These are phyloP conservation scores for Aldrovandia affinis DNA, from an alignment of 2,797 vertebrate genomes.

Conservation along the genomic window DNA sequence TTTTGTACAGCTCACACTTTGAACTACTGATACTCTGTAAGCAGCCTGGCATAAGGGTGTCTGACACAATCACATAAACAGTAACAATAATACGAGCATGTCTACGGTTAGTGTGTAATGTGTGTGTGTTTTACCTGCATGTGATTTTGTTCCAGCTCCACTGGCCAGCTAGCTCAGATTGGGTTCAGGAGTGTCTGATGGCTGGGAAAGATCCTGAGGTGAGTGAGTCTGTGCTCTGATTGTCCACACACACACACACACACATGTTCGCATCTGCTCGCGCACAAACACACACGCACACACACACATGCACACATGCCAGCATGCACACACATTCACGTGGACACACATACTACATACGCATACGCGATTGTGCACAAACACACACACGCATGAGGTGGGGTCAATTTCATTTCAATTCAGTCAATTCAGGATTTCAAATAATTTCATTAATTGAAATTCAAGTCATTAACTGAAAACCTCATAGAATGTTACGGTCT, in stretches of 20 bases:
- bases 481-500: background rate
- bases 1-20: too few relatives aligned
- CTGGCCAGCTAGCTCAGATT: constrained; percentile 78
- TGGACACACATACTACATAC: constrained; percentile 31
- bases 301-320: constrained; percentile 28
- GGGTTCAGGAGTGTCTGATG: constrained; percentile 80
- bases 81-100: background rate
- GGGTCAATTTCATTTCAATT: background rate
- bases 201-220: constrained; percentile 81
- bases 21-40: too few relatives aligned
- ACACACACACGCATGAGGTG: too few relatives aligned
- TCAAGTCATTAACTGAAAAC: background rate
- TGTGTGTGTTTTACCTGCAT: background rate
- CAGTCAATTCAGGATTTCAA: background rate
- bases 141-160: constrained; percentile 62
- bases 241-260: background rate
- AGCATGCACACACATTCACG: constrained; percentile 35
- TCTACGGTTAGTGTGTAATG: constrained; percentile 20
- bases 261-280: too few relatives aligned
- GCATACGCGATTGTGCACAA: background rate
- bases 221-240: constrained; percentile 32
- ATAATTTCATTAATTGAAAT: background rate
- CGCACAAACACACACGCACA: constrained; percentile 30
- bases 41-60: background rate
- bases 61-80: background rate